These are phyloP conservation scores for Macroglossus sobrinus DNA, from an alignment of 2,113 vertebrate genomes.

Conservation along the genomic window DNA sequence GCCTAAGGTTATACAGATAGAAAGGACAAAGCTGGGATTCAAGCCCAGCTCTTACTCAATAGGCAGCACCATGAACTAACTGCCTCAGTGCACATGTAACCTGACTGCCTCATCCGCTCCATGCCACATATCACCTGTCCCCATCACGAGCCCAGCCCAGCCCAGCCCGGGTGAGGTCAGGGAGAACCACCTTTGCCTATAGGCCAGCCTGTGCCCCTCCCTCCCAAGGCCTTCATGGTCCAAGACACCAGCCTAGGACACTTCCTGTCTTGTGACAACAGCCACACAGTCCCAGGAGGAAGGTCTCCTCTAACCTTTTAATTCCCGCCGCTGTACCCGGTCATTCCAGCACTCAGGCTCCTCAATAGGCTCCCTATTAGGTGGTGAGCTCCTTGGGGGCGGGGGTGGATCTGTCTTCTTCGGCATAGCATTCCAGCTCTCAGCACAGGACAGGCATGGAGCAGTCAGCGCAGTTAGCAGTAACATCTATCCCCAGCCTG, in stretches of 20 bases:
- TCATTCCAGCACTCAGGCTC: neutral
- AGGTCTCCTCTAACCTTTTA: neutral
- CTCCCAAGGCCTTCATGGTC: neutral
- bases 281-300: neutral
- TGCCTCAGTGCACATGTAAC: neutral
- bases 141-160: no score
- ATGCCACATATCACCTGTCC: rapidly evolving
- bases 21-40: neutral
- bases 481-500: neutral
- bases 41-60: neutral
- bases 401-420: neutral
- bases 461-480: neutral
- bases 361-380: neutral
- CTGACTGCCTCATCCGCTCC: neutral
- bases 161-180: neutral
- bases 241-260: neutral
- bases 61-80: no score
- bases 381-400: neutral
- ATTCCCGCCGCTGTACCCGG: neutral
- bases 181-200: neutral
- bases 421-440: neutral
- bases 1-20: neutral
- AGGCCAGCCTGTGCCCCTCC: neutral
- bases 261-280: neutral
- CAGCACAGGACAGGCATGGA: neutral